Base-by-base conservation (phyloP, 2,797 vertebrate species). In the Lepilemur ruficaudatus region DNA sequence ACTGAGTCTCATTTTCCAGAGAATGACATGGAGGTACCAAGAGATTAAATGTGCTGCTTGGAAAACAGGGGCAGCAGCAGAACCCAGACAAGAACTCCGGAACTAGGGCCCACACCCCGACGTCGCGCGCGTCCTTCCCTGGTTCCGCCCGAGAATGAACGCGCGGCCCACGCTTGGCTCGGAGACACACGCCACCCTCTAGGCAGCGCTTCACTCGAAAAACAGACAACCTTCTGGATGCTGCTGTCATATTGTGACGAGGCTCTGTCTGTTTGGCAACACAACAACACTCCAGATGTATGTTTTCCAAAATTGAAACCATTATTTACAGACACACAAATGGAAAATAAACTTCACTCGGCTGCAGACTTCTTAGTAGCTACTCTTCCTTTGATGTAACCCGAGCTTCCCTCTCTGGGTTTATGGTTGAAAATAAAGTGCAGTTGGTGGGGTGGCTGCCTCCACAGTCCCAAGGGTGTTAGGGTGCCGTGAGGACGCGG, bases 291-390 rank as follows among this genome's bases (percentile, higher is more conserved):
- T 97, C 83, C 93, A 93, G 96, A 95, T 96, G 59, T 78, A 79
- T 67, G 57, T 83, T 96, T 94, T 83, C 80, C 57, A 90, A 93
- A 95, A 92, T 79, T 7, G 82, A 96, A 97, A 70, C 83, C 28
- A 48, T 94, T 94, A 96, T 96, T 92, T 96, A 84, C 72, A 97
- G 91, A 96, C 80, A 86, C 46, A 84, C 25, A 80, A 86, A 70
- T 83, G 76, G 81, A 95, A 90, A 94, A 94, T 83, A 95, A 93
- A 91, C 38, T 28, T 85, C 22, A 25, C 22, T 81, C 2, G 28
- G 15, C 25, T 43, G 25, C 43, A 70, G 79, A 84, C 70, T 86
- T 80, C 75, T 63, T 43, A 80, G 82, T 41, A 80, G 88, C 43
- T 79, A 23, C 69, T 81, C 41, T 92, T 50, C 65, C 38, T 50